Percentiles rank a stretch among this genome's conserved stretches.
These are phyloP conservation scores for Acrocephalus kingi DNA, from an alignment of 2,113 vertebrate species.

Conservation along the genomic window DNA sequence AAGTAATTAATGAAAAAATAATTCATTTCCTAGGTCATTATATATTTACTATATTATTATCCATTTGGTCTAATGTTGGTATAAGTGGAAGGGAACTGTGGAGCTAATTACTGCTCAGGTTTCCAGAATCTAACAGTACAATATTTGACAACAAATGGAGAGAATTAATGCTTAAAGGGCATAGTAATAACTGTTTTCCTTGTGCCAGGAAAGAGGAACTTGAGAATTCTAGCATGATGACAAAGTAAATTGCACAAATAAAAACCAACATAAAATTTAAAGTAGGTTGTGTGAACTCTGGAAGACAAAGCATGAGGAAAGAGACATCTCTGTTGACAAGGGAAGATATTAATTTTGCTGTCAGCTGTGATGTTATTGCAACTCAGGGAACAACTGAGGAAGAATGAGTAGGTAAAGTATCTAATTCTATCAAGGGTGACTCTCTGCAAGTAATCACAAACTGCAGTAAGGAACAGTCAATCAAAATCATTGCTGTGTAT, in stretches of 20 bases:
- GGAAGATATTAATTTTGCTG: slow-evolving; percentile 50
- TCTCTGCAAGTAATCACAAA: slow-evolving; percentile 29
- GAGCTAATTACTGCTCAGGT: not conserved
- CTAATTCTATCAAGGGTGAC: slow-evolving; percentile 9
- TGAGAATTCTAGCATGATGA: not conserved
- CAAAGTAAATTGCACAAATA: slow-evolving; percentile 34
- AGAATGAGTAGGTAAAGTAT: slow-evolving; percentile 21
- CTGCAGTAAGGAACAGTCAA: not conserved
- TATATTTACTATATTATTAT: not conserved
- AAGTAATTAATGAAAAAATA: not conserved
- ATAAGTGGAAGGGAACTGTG: not conserved
- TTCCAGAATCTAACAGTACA: not conserved
- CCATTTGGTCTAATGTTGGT: not conserved
- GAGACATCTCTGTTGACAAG: not conserved
- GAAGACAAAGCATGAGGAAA: not conserved
- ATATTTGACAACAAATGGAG: not conserved
- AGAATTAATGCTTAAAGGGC: slow-evolving; percentile 24
- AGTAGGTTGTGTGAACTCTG: not conserved
- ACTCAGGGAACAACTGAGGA: slow-evolving; percentile 26
- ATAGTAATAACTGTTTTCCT: slow-evolving; percentile 7
- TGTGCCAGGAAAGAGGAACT: not conserved
- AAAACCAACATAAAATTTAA: not conserved
- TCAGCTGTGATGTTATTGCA: slow-evolving; percentile 25
- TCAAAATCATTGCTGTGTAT: slow-evolving; percentile 13
- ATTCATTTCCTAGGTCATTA: not conserved